Evolutionary conservation across 2,888 invertebrate species (phyloP).

Genomic region (Tribolium freemani): DNA sequence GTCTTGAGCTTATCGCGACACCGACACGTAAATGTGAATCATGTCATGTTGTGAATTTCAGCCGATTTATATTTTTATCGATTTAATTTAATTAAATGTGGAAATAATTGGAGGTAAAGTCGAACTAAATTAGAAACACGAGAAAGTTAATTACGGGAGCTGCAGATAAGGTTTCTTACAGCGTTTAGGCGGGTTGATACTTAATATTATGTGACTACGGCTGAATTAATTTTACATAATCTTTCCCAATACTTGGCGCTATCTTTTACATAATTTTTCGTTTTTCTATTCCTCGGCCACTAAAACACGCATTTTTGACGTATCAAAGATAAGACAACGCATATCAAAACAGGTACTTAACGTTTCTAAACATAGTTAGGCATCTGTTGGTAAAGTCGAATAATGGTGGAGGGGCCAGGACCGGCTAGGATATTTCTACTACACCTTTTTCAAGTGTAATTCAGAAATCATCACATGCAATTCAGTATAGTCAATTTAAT

Average conservation of each 20-base stretch:
- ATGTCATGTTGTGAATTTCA: slow-evolving; percentile 20
- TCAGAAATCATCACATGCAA: no score
- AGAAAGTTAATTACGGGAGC: slow-evolving; percentile 41
- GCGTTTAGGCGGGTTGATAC: slow-evolving; percentile 37
- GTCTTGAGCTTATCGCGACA: slow-evolving; percentile 27
- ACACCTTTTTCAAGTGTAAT: no score
- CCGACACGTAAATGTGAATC: slow-evolving; percentile 12
- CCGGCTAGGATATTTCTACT: no score
- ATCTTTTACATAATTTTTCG: slow-evolving; percentile 31
- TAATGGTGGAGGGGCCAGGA: slow-evolving; percentile 25
- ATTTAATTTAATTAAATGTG: slow-evolving; percentile 37
- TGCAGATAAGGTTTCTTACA: slow-evolving; percentile 38
- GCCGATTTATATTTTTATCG: slow-evolving; percentile 5
- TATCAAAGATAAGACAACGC: slow-evolving; percentile 12
- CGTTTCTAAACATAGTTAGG: slow-evolving; percentile 21
- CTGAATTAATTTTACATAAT: slow-evolving; percentile 26
- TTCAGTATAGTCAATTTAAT: no score
- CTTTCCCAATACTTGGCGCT: slow-evolving; percentile 25
- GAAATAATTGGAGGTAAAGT: slow-evolving; percentile 32
- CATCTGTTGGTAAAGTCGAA: slow-evolving; percentile 16
- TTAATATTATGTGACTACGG: slow-evolving; percentile 27
- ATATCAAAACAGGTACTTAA: slow-evolving; percentile 13
- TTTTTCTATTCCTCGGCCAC: background rate
- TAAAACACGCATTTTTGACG: slow-evolving; percentile 20
- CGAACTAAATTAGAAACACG: slow-evolving; percentile 32